Evolutionary conservation across 2,797 vertebrate genomes (phyloP).

Genomic region (Myotis findleyi): DNA sequence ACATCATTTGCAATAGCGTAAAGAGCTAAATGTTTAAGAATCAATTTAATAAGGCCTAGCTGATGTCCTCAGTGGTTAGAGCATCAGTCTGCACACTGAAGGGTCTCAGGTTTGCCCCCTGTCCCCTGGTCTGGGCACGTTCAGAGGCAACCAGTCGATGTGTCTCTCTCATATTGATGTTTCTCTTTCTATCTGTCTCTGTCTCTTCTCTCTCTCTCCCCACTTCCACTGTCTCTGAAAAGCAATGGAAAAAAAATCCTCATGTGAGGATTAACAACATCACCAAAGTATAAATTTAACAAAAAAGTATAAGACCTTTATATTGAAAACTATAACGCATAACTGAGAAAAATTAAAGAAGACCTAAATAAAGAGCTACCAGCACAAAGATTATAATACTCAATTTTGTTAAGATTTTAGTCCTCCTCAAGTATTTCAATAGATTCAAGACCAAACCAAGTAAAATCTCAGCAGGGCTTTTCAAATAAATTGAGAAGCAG

Average conservation of each 20-base stretch:
- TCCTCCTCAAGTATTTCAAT: not conserved
- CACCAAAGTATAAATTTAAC: not conserved
- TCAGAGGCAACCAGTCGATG: no score
- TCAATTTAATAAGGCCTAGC: not conserved
- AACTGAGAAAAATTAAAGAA: conserved; percentile 34
- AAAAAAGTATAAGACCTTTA: not conserved
- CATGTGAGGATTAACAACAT: no score
- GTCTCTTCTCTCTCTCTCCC: no score
- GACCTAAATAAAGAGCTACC: not conserved
- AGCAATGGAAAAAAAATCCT: no score
- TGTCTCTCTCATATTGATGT: no score
- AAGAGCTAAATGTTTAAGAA: conserved; percentile 8
- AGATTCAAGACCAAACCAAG: not conserved
- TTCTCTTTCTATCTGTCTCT: no score
- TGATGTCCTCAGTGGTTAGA: no score
- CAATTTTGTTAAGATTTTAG: not conserved
- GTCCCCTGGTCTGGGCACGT: no score
- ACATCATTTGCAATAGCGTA: not conserved
- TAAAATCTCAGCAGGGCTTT: conserved; percentile 29
- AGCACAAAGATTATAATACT: not conserved
- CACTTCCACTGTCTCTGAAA: no score
- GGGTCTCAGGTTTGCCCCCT: no score
- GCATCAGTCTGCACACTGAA: no score
- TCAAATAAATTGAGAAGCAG: not conserved
- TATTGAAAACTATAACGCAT: not conserved